Percentiles rank a stretch among this genome's conserved stretches.
These are phyloP conservation scores for Mobula birostris DNA, from an alignment of 2,113 vertebrate species.

Conservation along the genomic window DNA sequence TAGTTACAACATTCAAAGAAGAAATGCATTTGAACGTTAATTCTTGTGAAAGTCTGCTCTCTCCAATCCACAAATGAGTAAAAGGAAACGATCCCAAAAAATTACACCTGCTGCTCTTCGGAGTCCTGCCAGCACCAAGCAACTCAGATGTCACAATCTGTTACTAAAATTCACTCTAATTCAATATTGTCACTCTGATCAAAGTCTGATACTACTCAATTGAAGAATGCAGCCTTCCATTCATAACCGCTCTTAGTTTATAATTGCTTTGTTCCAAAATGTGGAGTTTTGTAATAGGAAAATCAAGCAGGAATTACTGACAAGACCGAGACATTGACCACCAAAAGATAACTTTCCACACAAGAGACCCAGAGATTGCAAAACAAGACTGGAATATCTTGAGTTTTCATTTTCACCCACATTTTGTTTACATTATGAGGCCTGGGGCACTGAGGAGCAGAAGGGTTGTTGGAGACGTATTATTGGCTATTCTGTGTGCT, in stretches of 20 bases:
- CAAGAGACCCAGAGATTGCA: background rate
- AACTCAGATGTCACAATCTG: background rate
- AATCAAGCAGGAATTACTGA: background rate
- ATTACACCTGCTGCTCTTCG: background rate
- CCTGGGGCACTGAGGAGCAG: background rate
- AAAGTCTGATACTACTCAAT: background rate
- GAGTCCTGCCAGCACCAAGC: background rate
- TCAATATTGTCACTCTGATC: background rate
- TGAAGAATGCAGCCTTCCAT: background rate
- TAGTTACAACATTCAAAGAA: background rate
- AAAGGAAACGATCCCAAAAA: background rate
- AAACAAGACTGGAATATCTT: background rate
- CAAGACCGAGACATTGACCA: background rate
- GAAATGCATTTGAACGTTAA: background rate
- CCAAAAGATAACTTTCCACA: background rate
- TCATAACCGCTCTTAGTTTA: background rate
- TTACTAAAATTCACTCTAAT: background rate
- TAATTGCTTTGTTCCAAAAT: background rate
- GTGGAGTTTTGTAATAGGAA: background rate
- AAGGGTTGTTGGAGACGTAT: background rate
- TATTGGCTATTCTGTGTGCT: background rate
- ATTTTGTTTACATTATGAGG: background rate
- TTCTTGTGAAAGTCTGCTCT: background rate
- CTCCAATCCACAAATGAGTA: background rate
- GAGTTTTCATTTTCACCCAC: background rate